Conservation (phyloP, 2,113 vertebrate species). For the Echinops telfairi region DNA sequence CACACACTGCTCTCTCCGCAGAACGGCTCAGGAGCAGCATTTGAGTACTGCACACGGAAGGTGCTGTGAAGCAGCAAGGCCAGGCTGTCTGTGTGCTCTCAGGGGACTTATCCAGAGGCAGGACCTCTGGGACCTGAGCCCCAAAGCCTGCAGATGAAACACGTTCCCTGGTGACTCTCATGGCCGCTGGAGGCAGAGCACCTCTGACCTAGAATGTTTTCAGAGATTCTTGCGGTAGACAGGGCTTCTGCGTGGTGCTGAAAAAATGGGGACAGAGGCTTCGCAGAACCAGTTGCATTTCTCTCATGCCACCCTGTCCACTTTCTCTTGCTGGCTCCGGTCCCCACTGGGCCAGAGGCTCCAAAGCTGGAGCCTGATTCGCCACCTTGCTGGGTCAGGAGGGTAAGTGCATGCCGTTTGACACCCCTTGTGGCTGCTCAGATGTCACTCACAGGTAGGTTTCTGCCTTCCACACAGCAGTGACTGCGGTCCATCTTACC, state of each 20-base stretch:
- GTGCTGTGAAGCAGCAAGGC: background rate
- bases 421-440: background rate
- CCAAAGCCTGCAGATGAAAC: background rate
- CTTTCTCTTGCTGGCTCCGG: background rate
- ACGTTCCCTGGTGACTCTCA: background rate
- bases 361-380: background rate
- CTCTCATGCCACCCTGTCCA: background rate
- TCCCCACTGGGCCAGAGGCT: background rate
- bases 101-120: accelerated
- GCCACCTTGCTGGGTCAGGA: background rate
- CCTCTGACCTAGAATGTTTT: background rate
- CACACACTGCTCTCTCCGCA: background rate
- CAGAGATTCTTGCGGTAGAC: background rate
- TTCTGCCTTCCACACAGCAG: background rate
- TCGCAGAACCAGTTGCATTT: background rate
- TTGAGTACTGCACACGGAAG: background rate
- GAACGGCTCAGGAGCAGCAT: background rate
- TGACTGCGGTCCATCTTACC: background rate
- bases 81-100: background rate
- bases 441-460: background rate
- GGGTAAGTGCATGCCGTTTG: background rate
- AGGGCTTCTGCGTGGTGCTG: background rate
- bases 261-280: background rate
- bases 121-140: background rate
- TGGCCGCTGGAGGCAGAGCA: background rate